Conservation (phyloP, 1,140 invertebrate species). For the Archivesica marissinica region DNA sequence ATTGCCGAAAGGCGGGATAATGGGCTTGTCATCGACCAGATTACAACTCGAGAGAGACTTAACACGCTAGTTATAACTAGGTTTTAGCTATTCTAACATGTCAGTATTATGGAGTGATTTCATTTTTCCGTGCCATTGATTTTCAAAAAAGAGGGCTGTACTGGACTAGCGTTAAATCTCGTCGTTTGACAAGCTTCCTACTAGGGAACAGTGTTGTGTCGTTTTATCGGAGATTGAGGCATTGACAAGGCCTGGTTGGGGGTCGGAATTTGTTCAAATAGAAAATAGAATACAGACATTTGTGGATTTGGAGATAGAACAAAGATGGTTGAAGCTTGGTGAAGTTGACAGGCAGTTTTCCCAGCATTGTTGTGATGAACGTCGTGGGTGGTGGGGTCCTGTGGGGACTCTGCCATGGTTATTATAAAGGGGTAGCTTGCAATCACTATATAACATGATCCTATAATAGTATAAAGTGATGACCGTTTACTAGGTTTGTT, state of each 20-base stretch:
- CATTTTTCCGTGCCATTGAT: constrained; percentile 21
- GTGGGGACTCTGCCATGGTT: no score
- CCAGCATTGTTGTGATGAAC: no score
- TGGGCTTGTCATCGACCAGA: constrained; percentile 6
- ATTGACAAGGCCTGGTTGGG: constrained; percentile 31
- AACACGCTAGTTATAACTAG: constrained; percentile 15
- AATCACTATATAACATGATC: no score
- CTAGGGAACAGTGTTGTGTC: background rate
- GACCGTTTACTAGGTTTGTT: no score
- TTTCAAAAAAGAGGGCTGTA: constrained; percentile 10
- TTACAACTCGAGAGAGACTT: constrained; percentile 18
- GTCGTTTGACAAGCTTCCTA: constrained; percentile 6
- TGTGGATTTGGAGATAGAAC: constrained; percentile 1
- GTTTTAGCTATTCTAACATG: constrained; percentile 10
- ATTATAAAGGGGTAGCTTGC: no score
- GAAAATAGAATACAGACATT: constrained; percentile 2
- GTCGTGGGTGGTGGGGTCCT: no score
- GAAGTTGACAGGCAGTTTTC: background rate
- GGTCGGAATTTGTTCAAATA: constrained; percentile 23
- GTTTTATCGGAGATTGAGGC: constrained; percentile 21
- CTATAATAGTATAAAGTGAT: no score
- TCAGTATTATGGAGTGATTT: background rate
- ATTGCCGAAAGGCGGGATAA: constrained; percentile 47
- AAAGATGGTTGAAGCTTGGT: constrained; percentile 3
- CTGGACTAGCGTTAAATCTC: constrained; percentile 16